Evolutionary conservation across 2,888 invertebrate genomes (phyloP), one percentile per base, ranked within the genome.

Genomic region (Metopia argyrocephala): DNA sequence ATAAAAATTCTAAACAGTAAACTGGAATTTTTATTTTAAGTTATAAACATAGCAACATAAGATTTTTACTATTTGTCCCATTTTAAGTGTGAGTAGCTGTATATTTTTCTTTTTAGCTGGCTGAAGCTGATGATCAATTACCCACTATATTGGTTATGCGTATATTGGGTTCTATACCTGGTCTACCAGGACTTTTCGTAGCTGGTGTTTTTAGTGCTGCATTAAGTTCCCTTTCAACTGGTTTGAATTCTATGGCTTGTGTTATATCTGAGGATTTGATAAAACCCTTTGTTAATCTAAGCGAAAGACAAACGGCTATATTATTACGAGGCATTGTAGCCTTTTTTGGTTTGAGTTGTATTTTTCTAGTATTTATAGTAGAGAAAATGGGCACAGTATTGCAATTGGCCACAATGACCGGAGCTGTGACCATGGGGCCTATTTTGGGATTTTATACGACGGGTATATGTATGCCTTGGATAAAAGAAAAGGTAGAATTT

Each of bases 201-300:
- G 96, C 97, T 54, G 97, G 97, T 5, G 94, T 97, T 27, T 97
- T 97, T 86, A 96, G 97, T 90, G 97, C 97, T 7, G 96, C 97
- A 1, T 91, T 98, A 48, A 95, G 95, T 88, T 95, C 95, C 0
- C 92, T 96, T 88, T 96, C 96, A 0, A 96, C 96, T 12, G 95
- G 95, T 0, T 90, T 96, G 0, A 96, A 96, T 86, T 95, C 95
- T 0, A 93, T 96, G 93, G 93, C 96, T 1, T 95, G 95, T 7
- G 95, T 96, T 0, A 94, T 95, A 52, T 92, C 95, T 45, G 95
- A 95, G 91, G 96, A 96, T 87, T 92, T 96, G 86, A 93, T 95
- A 85, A 94, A 94, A 84, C 95, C 95, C 0, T 92, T 93, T 83
- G 90, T 93, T 65, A 93, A 92, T 79, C 86, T 93, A 0, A 92